Conservation (phyloP, 1,140 invertebrate species). For the Megathymus violae region DNA sequence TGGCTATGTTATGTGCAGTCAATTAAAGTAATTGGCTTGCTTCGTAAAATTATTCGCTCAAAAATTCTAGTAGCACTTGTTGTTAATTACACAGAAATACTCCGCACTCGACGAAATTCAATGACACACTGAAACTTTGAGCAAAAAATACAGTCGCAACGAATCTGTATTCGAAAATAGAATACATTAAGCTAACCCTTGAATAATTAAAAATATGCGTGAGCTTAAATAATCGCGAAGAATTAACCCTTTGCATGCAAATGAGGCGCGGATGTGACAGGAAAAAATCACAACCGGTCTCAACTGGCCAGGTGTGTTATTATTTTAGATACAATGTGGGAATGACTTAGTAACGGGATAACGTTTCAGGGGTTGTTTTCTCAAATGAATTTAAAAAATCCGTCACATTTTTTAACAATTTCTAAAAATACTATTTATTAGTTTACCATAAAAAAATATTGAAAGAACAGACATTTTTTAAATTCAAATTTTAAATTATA, state of each 20-base stretch:
- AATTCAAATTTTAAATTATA: no score
- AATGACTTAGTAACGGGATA: constrained; percentile 32
- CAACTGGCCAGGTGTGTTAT: constrained; percentile 62
- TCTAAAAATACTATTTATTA: no score
- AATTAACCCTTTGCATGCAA: constrained; percentile 81
- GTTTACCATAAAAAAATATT: no score
- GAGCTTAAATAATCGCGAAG: constrained; percentile 76
- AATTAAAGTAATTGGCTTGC: constrained; percentile 21
- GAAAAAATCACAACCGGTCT: constrained; percentile 70
- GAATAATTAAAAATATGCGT: constrained; percentile 83
- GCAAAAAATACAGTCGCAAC: constrained; percentile 61
- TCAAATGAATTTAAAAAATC: constrained; percentile 19
- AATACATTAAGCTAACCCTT: constrained; percentile 77
- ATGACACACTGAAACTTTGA: constrained; percentile 60
- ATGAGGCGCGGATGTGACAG: constrained; percentile 60
- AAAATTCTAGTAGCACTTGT: constrained; percentile 22
- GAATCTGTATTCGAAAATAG: constrained; percentile 62
- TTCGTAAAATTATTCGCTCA: constrained; percentile 18
- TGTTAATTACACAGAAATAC: constrained; percentile 34
- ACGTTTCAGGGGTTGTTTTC: constrained; percentile 25
- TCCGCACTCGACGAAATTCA: constrained; percentile 64
- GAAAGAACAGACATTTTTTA: no score
- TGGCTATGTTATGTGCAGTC: background rate
- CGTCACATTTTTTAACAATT: no score
- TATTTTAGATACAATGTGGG: constrained; percentile 54